Evolutionary conservation across 2,797 vertebrate genomes (phyloP), one percentile per base, ranked within the genome.

Genomic region (Oryzias sinensis): DNA sequence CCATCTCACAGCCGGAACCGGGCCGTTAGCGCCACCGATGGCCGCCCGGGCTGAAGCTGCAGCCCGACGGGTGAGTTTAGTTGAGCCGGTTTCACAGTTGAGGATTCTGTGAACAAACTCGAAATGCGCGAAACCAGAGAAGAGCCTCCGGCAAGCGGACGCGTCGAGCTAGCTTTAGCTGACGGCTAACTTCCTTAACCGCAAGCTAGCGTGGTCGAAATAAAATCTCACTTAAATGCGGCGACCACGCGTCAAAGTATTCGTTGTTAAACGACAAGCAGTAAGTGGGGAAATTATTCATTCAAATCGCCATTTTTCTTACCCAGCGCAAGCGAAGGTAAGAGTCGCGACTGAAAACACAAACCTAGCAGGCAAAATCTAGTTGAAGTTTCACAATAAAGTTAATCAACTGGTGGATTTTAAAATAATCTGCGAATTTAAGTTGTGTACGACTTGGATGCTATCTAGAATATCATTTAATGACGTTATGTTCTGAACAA

Each of bases 181-280:
- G 68, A 67, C 5, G 62, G 84, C 82, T 85, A 83, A 84, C 77
- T 85, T 86, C 83, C 83, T 50, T 87, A 89, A 83, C 85, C 76
- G 63, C 46, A 41, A 46, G 81, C 82, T 70, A 79, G 72, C 75
- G 60, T 77, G 48, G 54, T 63, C 22, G n/a, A 37, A 40, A 43
- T 22, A 0, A 0, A 15, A 33, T n/a, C 20, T 25, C 17, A 1
- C 14, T 13, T 22, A 15, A 59, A 41, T 3, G 18, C 0, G 9
- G 0, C 27, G 47, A 42, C 24, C 0, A 2, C 9, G 11, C 5
- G 3, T 1, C 8, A 17, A 33, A 33, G 29, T 14, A 0, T 0
- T 0, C 7, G 8, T 63, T 24, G 1, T 6, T n/a, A 20, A 15
- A 1, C 56, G 58, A 40, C 6, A 14, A 41, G 48, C 52, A 5